Conservation (phyloP, 2,113 vertebrate genomes). For the Bos indicus region DNA sequence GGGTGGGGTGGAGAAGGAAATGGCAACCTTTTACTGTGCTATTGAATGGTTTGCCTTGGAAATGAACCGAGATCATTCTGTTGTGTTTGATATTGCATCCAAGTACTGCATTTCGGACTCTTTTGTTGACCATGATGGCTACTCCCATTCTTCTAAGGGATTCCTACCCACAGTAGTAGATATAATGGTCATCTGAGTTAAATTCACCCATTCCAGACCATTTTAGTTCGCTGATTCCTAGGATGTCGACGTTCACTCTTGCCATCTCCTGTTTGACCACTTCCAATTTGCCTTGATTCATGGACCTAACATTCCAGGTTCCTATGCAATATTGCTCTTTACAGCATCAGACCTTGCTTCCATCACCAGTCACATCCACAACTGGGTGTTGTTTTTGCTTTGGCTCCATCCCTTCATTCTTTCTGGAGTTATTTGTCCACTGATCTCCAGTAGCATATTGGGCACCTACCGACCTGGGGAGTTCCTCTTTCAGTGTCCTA, state of each 20-base stretch:
- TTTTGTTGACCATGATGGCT: background rate
- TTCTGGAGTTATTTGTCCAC: background rate
- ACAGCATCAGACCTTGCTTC: background rate
- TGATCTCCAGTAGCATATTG: background rate
- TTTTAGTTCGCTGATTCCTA: background rate
- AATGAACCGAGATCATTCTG: background rate
- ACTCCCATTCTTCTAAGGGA: background rate
- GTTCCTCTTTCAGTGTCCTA: background rate
- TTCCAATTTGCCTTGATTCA: background rate
- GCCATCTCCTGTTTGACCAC: background rate
- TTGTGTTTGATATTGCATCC: background rate
- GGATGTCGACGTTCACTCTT: background rate
- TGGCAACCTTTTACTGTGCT: background rate
- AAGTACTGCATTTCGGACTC: background rate
- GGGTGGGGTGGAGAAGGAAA: background rate
- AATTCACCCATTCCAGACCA: background rate
- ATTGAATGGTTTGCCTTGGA: background rate
- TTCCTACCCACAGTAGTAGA: background rate
- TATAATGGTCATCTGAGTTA: background rate
- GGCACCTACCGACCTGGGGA: background rate
- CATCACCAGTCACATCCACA: background rate
- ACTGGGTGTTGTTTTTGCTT: background rate
- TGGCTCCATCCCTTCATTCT: background rate
- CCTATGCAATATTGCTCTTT: background rate
- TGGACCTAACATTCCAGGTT: background rate